These are phyloP conservation scores for Naja naja DNA, from an alignment of 2,113 vertebrate species.

Conservation along the genomic window DNA sequence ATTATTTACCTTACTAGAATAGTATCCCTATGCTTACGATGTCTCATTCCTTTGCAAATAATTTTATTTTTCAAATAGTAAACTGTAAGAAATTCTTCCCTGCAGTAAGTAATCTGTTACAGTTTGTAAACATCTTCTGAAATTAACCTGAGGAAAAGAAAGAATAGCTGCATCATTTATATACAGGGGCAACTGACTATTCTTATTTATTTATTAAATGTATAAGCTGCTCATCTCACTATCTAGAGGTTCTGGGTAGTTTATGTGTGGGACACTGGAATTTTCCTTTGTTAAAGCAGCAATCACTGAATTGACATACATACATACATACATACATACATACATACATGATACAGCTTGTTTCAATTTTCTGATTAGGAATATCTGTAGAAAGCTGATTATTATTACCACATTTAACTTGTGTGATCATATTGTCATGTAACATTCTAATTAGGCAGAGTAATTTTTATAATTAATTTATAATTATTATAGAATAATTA, in stretches of 20 bases:
- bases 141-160: not conserved
- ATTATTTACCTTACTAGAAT: not conserved
- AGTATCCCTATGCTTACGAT: not conserved
- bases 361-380: not conserved
- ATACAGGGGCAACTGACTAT: not conserved
- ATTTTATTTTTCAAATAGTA: not conserved
- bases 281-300: not conserved
- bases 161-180: not conserved
- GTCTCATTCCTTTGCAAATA: not conserved
- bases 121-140: not conserved
- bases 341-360: not conserved
- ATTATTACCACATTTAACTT: not conserved
- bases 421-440: not conserved
- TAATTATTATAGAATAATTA: not conserved
- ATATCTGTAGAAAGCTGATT: slow-evolving; percentile 4
- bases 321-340: no score
- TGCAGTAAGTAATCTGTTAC: not conserved
- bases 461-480: not conserved
- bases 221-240: not conserved
- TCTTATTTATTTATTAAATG: not conserved
- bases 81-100: not conserved
- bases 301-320: not conserved
- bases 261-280: not conserved
- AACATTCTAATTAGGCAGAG: not conserved
- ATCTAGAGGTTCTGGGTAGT: not conserved